A percentile compares a stretch with the other conserved stretches of the same genome.
Evolutionary conservation across 1,140 invertebrate genomes (phyloP).

Genomic region (Drosophila ercepeae): DNA sequence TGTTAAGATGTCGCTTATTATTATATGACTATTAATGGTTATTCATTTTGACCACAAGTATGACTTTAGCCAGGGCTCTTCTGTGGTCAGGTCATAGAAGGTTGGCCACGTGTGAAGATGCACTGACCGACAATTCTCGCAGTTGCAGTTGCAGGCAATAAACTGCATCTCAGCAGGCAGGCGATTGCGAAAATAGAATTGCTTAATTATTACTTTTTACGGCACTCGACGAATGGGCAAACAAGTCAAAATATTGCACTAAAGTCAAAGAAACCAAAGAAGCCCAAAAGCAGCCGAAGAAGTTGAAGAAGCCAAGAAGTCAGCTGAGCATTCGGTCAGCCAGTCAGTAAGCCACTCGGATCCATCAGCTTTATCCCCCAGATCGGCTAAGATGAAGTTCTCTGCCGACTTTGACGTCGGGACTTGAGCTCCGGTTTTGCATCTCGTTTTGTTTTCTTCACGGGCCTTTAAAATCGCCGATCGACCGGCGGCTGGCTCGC

Average conservation of each 20-base stretch:
- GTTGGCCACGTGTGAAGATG: constrained; percentile 4
- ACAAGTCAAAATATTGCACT: constrained; percentile 36
- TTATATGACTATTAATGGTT: not conserved
- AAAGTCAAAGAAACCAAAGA: constrained; percentile 8
- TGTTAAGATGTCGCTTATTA: not conserved
- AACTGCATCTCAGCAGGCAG: constrained; percentile 33
- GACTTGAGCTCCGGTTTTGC: constrained; percentile 37
- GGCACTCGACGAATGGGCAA: constrained; percentile 41
- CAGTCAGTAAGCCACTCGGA: constrained; percentile 24
- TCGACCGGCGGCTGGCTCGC: constrained; percentile 42
- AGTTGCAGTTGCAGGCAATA: not conserved
- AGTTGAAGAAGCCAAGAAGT: constrained; percentile 12
- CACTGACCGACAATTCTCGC: not conserved
- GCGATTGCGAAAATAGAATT: constrained; percentile 53
- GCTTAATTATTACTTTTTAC: constrained; percentile 67
- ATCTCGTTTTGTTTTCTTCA: constrained; percentile 24
- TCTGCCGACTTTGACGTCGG: constrained; percentile 16
- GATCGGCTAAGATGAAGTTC: constrained; percentile 36
- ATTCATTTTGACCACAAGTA: constrained; percentile 11
- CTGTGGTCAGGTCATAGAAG: constrained; percentile 25
- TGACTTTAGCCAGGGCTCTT: constrained; percentile 20
- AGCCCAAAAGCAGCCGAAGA: not conserved
- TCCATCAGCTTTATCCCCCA: not conserved
- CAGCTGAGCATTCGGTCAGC: constrained; percentile 19
- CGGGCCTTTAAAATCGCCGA: constrained; percentile 63